Evolutionary conservation across 2,888 invertebrate species (phyloP).

Genomic region (Tolmerus cingulatus): DNA sequence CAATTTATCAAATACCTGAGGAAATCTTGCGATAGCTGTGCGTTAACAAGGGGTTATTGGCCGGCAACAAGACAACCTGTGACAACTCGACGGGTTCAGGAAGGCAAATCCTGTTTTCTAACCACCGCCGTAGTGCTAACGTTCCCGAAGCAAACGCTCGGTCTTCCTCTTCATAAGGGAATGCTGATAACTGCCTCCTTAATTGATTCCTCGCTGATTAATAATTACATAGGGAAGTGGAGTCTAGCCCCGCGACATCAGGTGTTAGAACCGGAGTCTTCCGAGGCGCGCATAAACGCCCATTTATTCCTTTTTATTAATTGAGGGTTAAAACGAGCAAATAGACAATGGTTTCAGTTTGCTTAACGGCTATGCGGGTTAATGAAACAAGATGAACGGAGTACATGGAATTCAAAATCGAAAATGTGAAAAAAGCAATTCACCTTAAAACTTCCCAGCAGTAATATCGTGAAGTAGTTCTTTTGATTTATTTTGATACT

Average conservation of each 20-base stretch:
- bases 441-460: neutral
- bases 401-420: neutral
- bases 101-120: slow-evolving; percentile 49
- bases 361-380: neutral
- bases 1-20: slow-evolving; percentile 47
- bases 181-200: neutral
- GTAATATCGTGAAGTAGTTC: neutral
- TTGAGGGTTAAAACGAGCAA: neutral
- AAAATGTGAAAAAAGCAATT: neutral
- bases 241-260: neutral
- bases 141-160: neutral
- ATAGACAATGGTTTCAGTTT: neutral
- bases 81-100: slow-evolving; percentile 30
- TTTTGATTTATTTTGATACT: neutral
- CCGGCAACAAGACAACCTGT: slow-evolving; percentile 35
- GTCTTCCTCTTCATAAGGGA: neutral
- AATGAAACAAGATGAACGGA: neutral
- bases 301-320: neutral
- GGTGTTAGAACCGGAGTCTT: neutral
- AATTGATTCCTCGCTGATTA: neutral
- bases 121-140: slow-evolving; percentile 1
- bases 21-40: slow-evolving; percentile 36
- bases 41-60: slow-evolving; percentile 44
- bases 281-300: neutral
- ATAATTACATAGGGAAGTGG: neutral